Conservation (phyloP, 2,113 vertebrate genomes). For the Reinhardtius hippoglossoides region DNA sequence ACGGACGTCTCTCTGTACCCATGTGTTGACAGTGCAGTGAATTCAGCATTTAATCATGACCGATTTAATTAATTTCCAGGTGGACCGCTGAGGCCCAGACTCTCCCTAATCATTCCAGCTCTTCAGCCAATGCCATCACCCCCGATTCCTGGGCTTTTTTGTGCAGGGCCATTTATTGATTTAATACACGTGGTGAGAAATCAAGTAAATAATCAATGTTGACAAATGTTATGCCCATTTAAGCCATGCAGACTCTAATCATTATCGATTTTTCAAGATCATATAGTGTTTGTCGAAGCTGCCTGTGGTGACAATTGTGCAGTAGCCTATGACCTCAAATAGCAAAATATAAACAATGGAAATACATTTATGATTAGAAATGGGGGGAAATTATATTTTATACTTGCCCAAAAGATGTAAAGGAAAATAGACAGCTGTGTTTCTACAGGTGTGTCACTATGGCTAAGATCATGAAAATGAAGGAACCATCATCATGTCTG, state of each 20-base stretch:
- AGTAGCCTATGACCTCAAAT: constrained; percentile 32
- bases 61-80: constrained; percentile 74
- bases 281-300: background rate
- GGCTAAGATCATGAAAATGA: constrained; percentile 1
- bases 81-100: constrained; percentile 59
- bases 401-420: background rate
- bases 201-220: constrained; percentile 27
- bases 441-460: constrained; percentile 22
- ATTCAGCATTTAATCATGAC: constrained; percentile 69
- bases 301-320: background rate
- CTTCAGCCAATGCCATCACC: constrained; percentile 60
- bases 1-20: background rate
- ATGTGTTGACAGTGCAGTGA: constrained; percentile 52
- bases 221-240: constrained; percentile 15
- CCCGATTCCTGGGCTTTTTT: constrained; percentile 31
- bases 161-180: constrained; percentile 60
- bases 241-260: background rate
- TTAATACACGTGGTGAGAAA: constrained; percentile 51
- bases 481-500: background rate
- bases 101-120: constrained; percentile 72
- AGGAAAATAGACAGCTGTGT: background rate
- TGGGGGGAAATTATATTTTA: background rate
- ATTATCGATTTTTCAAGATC: background rate
- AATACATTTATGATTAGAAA: background rate
- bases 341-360: background rate